Percentiles rank a stretch among this genome's conserved stretches.
Evolutionary conservation across 2,888 invertebrate species (phyloP).

Genomic region (Xestia sexstrigata): DNA sequence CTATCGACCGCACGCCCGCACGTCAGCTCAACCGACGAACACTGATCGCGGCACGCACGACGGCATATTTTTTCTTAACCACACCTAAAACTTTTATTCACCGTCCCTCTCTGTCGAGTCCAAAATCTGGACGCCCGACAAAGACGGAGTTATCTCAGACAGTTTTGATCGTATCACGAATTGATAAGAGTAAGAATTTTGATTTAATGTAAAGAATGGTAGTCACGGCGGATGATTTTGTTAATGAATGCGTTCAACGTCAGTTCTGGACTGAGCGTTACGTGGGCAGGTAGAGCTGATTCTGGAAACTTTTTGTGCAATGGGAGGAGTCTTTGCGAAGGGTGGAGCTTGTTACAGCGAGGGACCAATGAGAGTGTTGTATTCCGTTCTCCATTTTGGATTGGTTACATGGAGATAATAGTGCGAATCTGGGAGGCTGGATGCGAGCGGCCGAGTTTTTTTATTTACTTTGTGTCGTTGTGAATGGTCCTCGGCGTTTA

Average conservation of each 20-base stretch:
- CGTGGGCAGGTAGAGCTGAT: conserved; percentile 78
- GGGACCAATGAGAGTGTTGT: conserved; percentile 76
- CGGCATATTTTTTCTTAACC: conserved; percentile 82
- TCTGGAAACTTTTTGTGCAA: conserved; percentile 81
- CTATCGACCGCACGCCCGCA: conserved; percentile 83
- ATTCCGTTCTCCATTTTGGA: conserved; percentile 76
- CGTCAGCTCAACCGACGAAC: conserved; percentile 84
- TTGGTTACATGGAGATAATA: conserved; percentile 87
- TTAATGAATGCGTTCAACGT: conserved; percentile 74
- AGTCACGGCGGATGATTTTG: conserved; percentile 71
- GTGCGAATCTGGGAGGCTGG: conserved; percentile 90
- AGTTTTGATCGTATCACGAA: conserved; percentile 74
- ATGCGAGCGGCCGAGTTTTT: conserved; percentile 79
- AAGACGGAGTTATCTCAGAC: conserved; percentile 78
- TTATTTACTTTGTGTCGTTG: conserved; percentile 82
- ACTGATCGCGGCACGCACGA: conserved; percentile 80
- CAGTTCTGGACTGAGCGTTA: conserved; percentile 78
- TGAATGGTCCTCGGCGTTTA: conserved; percentile 82
- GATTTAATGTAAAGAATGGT: conserved; percentile 76
- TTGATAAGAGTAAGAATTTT: conserved; percentile 80
- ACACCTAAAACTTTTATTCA: conserved; percentile 80
- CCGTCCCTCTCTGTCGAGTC: conserved; percentile 79
- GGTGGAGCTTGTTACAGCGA: conserved; percentile 53
- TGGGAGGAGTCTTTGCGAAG: conserved; percentile 85
- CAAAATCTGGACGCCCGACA: conserved; percentile 63